Evolutionary conservation across 1,140 invertebrate genomes (phyloP).

Genomic region (Pseudomyrmex gracilis): DNA sequence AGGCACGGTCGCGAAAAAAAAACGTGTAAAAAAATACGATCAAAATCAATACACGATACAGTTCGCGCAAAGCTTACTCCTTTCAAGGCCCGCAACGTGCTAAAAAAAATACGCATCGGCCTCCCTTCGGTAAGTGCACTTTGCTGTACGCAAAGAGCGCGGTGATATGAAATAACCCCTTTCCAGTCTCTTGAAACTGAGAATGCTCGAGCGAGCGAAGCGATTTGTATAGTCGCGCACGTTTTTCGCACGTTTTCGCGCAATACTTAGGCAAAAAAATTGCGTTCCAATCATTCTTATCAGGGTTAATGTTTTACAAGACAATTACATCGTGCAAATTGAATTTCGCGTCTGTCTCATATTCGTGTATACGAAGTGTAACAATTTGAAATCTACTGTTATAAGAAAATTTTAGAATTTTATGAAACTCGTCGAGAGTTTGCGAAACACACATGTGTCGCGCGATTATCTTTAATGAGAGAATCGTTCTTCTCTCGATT

Average conservation of each 20-base stretch:
- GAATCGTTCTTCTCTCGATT: conserved; percentile 25
- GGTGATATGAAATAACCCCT: conserved; percentile 31
- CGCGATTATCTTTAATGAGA: neutral
- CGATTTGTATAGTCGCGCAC: neutral
- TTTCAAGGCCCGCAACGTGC: conserved; percentile 40
- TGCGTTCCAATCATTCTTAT: neutral
- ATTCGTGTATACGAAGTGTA: too few relatives aligned
- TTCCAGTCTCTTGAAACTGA: conserved; percentile 50
- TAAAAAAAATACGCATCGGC: conserved; percentile 72
- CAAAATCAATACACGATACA: conserved; percentile 79
- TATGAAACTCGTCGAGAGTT: too few relatives aligned
- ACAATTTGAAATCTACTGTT: too few relatives aligned
- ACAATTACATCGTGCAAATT: too few relatives aligned
- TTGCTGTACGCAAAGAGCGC: conserved; percentile 71
- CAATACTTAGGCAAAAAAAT: conserved; percentile 4
- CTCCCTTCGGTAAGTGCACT: conserved; percentile 75
- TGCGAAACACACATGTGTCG: too few relatives aligned
- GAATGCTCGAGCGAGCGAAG: conserved; percentile 17
- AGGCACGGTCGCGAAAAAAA: conserved; percentile 60
- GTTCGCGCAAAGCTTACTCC: conserved; percentile 52
- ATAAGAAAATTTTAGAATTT: too few relatives aligned
- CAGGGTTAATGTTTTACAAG: too few relatives aligned
- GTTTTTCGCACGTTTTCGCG: neutral
- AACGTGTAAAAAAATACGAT: conserved; percentile 76
- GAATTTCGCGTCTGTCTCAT: too few relatives aligned